Conservation (phyloP, 2,113 vertebrate genomes). For the Chionis minor region DNA sequence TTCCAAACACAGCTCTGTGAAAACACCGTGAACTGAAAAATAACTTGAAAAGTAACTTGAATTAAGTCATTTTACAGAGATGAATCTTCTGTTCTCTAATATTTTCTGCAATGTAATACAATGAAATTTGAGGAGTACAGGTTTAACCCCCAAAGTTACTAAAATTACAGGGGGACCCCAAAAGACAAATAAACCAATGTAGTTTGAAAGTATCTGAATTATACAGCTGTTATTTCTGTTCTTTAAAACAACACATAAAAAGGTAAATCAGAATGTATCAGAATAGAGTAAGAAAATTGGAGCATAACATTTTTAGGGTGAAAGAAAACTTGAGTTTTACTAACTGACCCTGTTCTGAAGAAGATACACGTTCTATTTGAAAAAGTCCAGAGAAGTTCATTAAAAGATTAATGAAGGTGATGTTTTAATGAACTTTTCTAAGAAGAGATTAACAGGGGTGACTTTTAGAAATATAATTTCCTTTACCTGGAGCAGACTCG, state of each 20-base stretch:
- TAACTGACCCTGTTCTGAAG: not conserved
- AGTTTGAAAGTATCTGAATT: not conserved
- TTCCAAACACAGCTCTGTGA: not conserved
- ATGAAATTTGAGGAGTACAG: not conserved
- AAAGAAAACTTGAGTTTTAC: not conserved
- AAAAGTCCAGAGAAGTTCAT: not conserved
- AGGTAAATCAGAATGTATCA: not conserved
- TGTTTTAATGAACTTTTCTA: slow-evolving; percentile 2
- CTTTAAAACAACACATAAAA: not conserved
- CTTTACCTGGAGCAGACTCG: not conserved
- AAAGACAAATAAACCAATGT: not conserved
- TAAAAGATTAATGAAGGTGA: not conserved
- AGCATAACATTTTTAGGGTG: not conserved
- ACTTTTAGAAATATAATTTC: not conserved
- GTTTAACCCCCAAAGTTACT: not conserved
- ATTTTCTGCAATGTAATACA: not conserved
- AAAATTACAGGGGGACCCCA: not conserved
- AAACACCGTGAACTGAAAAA: not conserved
- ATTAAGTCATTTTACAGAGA: not conserved
- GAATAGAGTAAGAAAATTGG: not conserved
- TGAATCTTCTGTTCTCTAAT: not conserved
- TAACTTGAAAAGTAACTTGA: not conserved
- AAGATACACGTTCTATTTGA: not conserved
- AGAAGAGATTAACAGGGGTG: not conserved
- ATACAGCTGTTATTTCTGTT: not conserved